phyloP scores from a whole-genome alignment of 2,888 invertebrate species.

The Cheilosia variabilis region DNA sequence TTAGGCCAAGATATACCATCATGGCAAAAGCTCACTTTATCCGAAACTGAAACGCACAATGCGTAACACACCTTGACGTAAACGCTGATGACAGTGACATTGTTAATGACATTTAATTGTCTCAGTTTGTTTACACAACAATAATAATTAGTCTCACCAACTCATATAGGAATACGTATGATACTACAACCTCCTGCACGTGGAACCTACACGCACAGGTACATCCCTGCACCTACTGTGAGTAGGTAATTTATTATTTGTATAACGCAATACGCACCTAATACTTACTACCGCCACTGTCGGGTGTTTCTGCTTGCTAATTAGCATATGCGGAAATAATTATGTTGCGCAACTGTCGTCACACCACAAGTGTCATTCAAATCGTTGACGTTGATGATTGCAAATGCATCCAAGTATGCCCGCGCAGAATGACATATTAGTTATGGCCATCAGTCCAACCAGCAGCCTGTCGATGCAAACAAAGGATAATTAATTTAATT shows the following conservation, averaged over 20 bases:
- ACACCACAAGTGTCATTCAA: conserved; percentile 64
- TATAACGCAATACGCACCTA: conserved; percentile 34
- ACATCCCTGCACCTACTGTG: not conserved
- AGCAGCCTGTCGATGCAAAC: conserved; percentile 13
- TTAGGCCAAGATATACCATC: not conserved
- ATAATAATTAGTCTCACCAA: conserved; percentile 19
- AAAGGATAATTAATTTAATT: conserved; percentile 68
- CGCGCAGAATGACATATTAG: conserved; percentile 37
- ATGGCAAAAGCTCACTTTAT: not conserved
- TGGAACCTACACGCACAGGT: conserved; percentile 2
- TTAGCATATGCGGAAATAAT: conserved; percentile 65
- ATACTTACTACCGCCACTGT: not conserved
- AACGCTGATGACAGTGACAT: conserved; percentile 41
- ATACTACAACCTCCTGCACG: not conserved
- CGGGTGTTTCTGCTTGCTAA: conserved; percentile 21
- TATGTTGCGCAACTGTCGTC: conserved; percentile 71
- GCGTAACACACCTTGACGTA: conserved; percentile 19
- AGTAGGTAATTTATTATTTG: conserved; percentile 43
- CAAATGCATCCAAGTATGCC: conserved; percentile 51
- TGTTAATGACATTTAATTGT: conserved; percentile 38
- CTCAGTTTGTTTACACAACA: not conserved
- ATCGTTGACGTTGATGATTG: conserved; percentile 68
- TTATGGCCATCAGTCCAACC: not conserved
- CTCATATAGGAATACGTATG: not conserved
- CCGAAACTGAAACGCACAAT: conserved; percentile 19